Evolutionary conservation across 2,797 vertebrate species (phyloP), one percentile per base, ranked within the genome.

Genomic region (Aeoliscus strigatus): DNA sequence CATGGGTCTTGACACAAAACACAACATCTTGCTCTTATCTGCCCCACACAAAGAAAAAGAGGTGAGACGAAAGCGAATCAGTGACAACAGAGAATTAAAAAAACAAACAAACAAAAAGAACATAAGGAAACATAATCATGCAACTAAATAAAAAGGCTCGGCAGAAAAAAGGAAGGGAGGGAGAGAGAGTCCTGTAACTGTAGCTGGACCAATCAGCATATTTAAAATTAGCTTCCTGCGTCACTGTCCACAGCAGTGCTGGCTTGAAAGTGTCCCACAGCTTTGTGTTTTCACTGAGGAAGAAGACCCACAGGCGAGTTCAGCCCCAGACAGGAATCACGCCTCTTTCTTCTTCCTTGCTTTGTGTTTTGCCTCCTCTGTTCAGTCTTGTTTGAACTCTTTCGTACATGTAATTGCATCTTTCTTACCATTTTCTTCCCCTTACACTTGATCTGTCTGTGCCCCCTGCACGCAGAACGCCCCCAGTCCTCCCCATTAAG

Each of bases 211-310:
- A 61, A 50, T 81, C 65, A 59, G 56, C 53, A 59, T 36, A 50
- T 70, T 80, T 79, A 66, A 71, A 79, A 80, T 77, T 53, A 70
- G 52, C 41, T 61, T 33, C 16, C 18, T 63, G 56, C 34, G 25
- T 73, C 62, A 54, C 46, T 63, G 65, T 71, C 43, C 54, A 39
- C 37, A 45, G 58, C 39, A 39, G 44, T 39, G 30, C 61, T 54
- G 38, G 16, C 29, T 59, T 40, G 28, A 29, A 15, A 34, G 38
- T 17, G 27, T 56, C 60, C 33, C 51, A 51, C 36, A 15, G 36
- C 33, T 61, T 66, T 45, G 44, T 53, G 18, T 52, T 71, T 57
- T 41, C 31, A 42, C 32, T 13, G 17, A 26, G 18, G 2, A 45
- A 33, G 24, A 54, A 35, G 29, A 41, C 36, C 51, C 8, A 2